Evolutionary conservation across 2,797 vertebrate genomes (phyloP).

Genomic region (Intellagama lesueurii): DNA sequence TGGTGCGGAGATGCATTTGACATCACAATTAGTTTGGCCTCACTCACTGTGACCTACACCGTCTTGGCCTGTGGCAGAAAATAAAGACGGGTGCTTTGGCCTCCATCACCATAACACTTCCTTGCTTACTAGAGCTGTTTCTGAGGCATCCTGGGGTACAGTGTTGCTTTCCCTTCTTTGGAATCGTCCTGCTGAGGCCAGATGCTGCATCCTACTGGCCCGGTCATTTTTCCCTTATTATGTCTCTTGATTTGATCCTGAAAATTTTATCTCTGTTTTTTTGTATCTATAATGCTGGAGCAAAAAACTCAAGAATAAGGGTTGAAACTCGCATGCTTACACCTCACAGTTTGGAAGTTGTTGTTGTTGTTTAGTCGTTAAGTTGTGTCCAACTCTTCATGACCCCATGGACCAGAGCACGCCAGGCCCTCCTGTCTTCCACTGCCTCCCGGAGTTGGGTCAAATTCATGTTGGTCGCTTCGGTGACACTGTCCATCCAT

Average conservation of each 20-base stretch:
- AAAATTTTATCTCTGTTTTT: background rate
- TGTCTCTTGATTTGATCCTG: background rate
- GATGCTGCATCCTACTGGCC: background rate
- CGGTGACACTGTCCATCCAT: too few relatives aligned
- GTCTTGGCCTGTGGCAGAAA: too few relatives aligned
- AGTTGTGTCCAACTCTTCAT: too few relatives aligned
- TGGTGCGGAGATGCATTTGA: background rate
- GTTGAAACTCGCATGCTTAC: too few relatives aligned
- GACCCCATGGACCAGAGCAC: too few relatives aligned
- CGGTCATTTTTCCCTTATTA: background rate
- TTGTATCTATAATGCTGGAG: background rate
- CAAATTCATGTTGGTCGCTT: too few relatives aligned
- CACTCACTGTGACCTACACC: background rate
- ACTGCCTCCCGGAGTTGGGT: too few relatives aligned
- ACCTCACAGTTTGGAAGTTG: background rate
- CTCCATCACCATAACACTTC: too few relatives aligned
- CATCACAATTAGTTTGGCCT: background rate
- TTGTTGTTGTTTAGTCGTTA: too few relatives aligned
- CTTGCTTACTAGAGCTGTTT: too few relatives aligned
- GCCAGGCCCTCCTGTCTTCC: too few relatives aligned
- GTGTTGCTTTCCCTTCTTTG: background rate
- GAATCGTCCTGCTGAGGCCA: background rate
- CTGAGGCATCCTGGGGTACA: background rate
- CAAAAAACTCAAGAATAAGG: background rate
- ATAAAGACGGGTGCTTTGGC: too few relatives aligned